These are phyloP conservation scores for Micronycteris hirsuta DNA, from an alignment of 2,113 vertebrate species.

Conservation along the genomic window DNA sequence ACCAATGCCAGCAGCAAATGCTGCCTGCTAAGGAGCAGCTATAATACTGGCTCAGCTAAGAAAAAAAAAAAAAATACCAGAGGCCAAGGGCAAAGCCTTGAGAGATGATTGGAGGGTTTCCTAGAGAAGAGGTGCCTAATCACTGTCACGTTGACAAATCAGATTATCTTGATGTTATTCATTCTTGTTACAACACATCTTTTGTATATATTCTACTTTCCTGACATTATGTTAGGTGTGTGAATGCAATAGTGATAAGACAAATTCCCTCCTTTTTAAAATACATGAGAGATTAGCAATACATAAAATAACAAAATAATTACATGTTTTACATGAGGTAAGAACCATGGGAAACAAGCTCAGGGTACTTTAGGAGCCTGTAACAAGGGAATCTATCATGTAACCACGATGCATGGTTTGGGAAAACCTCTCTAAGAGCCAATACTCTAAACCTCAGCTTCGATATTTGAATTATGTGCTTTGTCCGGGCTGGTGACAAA, in stretches of 20 bases:
- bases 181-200: background rate
- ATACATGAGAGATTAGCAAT: background rate
- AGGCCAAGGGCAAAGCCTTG: background rate
- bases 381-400: background rate
- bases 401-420: background rate
- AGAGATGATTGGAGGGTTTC: background rate
- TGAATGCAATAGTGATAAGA: background rate
- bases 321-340: background rate
- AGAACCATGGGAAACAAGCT: background rate
- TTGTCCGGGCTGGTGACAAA: background rate
- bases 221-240: background rate
- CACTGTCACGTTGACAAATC: background rate
- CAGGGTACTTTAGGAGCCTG: background rate
- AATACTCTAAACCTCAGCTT: background rate
- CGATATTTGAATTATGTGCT: background rate
- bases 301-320: background rate
- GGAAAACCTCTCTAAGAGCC: background rate
- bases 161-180: background rate
- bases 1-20: background rate
- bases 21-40: background rate
- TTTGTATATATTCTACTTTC: background rate
- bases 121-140: background rate
- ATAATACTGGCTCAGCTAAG: background rate
- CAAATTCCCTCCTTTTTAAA: background rate
- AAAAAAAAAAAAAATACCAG: background rate